Conservation (phyloP, 1,140 invertebrate genomes). For the Reticulitermes speratus region DNA sequence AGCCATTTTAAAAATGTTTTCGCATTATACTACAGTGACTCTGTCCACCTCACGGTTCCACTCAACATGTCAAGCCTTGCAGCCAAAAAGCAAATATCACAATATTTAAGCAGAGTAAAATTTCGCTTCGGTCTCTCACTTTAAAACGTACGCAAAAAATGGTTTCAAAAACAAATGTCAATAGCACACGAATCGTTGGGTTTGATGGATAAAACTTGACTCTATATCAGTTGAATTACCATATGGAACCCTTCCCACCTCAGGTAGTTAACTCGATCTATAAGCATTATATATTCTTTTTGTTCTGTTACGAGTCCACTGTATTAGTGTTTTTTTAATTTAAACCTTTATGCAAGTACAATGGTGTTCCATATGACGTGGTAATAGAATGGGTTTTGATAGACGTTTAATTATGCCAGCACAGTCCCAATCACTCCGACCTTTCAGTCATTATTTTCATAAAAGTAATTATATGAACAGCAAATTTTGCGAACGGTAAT, state of each 20-base stretch:
- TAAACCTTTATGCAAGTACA: too few relatives aligned
- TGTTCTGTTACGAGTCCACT: too few relatives aligned
- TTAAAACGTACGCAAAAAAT: not conserved
- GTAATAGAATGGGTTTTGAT: too few relatives aligned
- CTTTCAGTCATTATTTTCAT: too few relatives aligned
- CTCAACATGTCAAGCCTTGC: not conserved
- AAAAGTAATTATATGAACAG: too few relatives aligned
- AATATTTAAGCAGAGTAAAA: not conserved
- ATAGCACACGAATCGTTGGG: not conserved
- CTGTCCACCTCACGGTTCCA: not conserved
- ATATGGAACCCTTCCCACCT: not conserved
- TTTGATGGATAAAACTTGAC: not conserved
- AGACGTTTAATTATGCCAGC: too few relatives aligned
- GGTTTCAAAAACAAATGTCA: not conserved
- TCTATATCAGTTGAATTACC: not conserved
- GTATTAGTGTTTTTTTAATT: too few relatives aligned
- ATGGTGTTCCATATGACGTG: too few relatives aligned
- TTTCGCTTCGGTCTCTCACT: not conserved
- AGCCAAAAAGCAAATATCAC: constrained; percentile 10
- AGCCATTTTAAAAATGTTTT: not conserved
- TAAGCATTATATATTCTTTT: too few relatives aligned
- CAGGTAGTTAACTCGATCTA: not conserved
- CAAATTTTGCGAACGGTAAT: too few relatives aligned
- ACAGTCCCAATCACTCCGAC: too few relatives aligned
- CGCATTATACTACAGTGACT: not conserved